A percentile compares a stretch with the other conserved stretches of the same genome.
Conservation (phyloP, 2,797 vertebrate genomes). For the Eutrigla gurnardus region DNA sequence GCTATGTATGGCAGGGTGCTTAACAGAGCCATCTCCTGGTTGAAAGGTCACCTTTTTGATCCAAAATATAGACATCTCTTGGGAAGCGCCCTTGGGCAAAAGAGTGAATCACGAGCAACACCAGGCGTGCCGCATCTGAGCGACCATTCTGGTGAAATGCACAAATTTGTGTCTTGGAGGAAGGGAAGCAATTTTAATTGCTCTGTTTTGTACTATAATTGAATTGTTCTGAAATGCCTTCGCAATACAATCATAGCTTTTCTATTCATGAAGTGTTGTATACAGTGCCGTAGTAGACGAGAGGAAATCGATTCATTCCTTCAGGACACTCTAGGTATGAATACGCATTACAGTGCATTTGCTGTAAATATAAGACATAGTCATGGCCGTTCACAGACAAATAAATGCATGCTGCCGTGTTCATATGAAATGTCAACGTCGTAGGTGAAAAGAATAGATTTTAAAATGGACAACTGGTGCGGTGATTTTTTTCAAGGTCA, state of each 20-base stretch:
- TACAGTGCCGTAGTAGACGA: background rate
- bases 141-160: slow-evolving; percentile 20
- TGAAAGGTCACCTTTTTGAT: slow-evolving; percentile 60
- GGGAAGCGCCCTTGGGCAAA: slow-evolving; percentile 50
- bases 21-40: slow-evolving; percentile 45
- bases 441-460: slow-evolving; percentile 21
- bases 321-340: background rate
- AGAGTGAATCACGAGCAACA: slow-evolving; percentile 35
- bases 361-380: background rate
- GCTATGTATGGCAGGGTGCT: slow-evolving; percentile 37
- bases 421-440: slow-evolving; percentile 26
- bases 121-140: slow-evolving; percentile 24
- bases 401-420: background rate
- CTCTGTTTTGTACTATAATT: slow-evolving; percentile 17
- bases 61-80: slow-evolving; percentile 53
- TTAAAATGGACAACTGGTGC: slow-evolving; percentile 4
- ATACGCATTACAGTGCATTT: slow-evolving; percentile 12
- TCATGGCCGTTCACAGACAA: background rate
- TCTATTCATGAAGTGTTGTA: background rate
- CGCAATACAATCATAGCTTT: slow-evolving; percentile 22
- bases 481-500: slow-evolving; percentile 48
- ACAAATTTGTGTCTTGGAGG: slow-evolving; percentile 30
- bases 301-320: slow-evolving; percentile 1
- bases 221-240: slow-evolving; percentile 15
- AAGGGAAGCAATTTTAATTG: slow-evolving; percentile 45